Conservation (phyloP, 2,797 vertebrate genomes). For the Fistularia tabacaria region DNA sequence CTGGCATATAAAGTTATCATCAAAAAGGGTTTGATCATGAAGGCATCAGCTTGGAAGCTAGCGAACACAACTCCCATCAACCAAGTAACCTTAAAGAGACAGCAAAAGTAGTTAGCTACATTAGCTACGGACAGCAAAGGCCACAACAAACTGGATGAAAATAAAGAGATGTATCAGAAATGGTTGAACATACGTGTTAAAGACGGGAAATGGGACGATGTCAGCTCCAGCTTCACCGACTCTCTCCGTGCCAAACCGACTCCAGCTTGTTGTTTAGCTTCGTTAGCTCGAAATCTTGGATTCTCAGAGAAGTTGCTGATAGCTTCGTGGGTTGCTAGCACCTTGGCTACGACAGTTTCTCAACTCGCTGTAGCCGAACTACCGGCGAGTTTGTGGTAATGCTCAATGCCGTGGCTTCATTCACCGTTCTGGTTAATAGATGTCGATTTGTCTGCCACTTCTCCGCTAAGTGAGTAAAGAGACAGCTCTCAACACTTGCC, state of each 20-base stretch:
- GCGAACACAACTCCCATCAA: background rate
- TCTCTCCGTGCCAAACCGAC: slow-evolving; percentile 10
- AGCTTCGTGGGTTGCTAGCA: slow-evolving; percentile 35
- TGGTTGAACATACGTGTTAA: slow-evolving; percentile 46
- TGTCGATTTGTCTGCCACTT: background rate
- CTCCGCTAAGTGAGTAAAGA: background rate
- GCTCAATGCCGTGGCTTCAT: background rate
- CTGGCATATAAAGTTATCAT: background rate
- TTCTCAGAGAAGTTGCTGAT: slow-evolving; percentile 21
- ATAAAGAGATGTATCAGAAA: background rate
- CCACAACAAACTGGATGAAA: background rate
- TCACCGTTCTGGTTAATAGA: background rate
- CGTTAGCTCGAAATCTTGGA: slow-evolving; percentile 10
- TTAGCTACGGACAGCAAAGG: slow-evolving; percentile 14
- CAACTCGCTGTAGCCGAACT: background rate
- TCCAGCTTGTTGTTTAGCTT: slow-evolving; percentile 14
- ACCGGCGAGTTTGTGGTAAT: background rate
- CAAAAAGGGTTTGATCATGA: background rate
- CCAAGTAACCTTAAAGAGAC: background rate
- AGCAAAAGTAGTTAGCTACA: slow-evolving; percentile 21
- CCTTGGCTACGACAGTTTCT: slow-evolving; percentile 7
- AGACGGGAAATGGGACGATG: slow-evolving; percentile 34
- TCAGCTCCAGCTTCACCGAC: slow-evolving; percentile 56
- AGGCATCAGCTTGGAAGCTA: background rate
- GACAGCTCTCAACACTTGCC: slow-evolving; percentile 30